phyloP scores from a whole-genome alignment of 2,888 invertebrate species.

The Gymnoscelis rufifasciata region DNA sequence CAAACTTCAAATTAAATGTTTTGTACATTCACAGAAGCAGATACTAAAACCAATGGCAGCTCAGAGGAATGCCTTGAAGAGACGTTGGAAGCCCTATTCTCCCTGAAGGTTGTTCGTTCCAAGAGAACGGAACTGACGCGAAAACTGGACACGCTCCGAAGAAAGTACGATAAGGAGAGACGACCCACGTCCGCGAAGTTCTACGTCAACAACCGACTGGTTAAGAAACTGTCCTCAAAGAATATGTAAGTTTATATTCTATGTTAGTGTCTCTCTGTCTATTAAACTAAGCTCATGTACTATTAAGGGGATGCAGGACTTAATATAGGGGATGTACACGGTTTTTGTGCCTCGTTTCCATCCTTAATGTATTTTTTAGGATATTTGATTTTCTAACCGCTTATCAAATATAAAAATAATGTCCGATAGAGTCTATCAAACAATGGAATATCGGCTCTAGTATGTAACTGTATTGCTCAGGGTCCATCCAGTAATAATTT shows the following conservation, averaged over 20 bases:
- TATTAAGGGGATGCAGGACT: too few species aligned
- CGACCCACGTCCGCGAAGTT: slow-evolving; percentile 84
- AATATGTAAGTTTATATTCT: slow-evolving; percentile 40
- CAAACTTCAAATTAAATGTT: not conserved
- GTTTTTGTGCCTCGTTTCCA: too few species aligned
- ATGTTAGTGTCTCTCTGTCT: too few species aligned
- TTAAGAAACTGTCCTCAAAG: slow-evolving; percentile 44
- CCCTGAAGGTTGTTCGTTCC: slow-evolving; percentile 89
- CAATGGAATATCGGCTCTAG: too few species aligned
- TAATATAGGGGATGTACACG: too few species aligned
- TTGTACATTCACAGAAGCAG: slow-evolving; percentile 33
- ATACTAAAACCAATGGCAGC: slow-evolving; percentile 54
- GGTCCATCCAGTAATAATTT: too few species aligned
- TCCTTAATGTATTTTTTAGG: too few species aligned
- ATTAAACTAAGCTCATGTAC: too few species aligned
- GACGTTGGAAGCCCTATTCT: slow-evolving; percentile 87
- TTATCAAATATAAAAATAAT: too few species aligned
- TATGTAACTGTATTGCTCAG: too few species aligned
- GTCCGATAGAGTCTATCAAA: too few species aligned
- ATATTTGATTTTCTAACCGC: too few species aligned
- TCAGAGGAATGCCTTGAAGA: slow-evolving; percentile 84
- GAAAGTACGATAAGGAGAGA: slow-evolving; percentile 90
- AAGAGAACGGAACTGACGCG: slow-evolving; percentile 91
- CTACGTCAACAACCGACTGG: slow-evolving; percentile 69
- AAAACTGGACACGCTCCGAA: slow-evolving; percentile 88